phyloP scores from a whole-genome alignment of 2,113 vertebrate species.

The Diadophis punctatus region DNA sequence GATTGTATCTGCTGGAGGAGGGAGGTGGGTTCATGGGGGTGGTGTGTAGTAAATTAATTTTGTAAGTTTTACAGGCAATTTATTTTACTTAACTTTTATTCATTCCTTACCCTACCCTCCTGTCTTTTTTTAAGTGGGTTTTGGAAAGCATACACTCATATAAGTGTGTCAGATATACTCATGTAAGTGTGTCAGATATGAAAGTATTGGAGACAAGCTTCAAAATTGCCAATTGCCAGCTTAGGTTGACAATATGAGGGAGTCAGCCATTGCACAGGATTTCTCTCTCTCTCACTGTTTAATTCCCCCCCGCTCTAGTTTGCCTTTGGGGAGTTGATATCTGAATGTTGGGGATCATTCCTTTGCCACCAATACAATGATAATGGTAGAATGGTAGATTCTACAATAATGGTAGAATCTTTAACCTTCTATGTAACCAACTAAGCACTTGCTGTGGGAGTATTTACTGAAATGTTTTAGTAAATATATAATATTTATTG shows the following conservation, averaged over 20 bases:
- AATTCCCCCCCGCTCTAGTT: not conserved
- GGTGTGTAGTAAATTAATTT: not conserved
- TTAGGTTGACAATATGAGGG: not conserved
- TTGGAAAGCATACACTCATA: not conserved
- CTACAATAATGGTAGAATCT: not conserved
- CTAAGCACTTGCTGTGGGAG: not conserved
- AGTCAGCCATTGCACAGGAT: not conserved
- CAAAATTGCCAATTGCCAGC: not conserved
- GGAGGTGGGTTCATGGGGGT: not conserved
- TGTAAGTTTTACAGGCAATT: not conserved
- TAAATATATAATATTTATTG: rapidly evolving
- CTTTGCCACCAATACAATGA: not conserved
- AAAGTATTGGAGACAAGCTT: not conserved
- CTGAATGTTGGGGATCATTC: not conserved
- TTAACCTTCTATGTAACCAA: rapidly evolving
- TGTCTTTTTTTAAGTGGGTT: not conserved
- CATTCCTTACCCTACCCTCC: not conserved
- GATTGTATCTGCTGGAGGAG: not conserved
- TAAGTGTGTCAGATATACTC: not conserved
- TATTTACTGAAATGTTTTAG: rapidly evolving
- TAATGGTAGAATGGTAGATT: not conserved
- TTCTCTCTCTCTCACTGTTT: not conserved
- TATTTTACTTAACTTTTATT: not conserved
- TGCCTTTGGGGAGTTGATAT: not conserved
- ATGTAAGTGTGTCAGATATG: not conserved